Evolutionary conservation across 1,140 invertebrate genomes (phyloP).

Genomic region (Acromyrmex heyeri): DNA sequence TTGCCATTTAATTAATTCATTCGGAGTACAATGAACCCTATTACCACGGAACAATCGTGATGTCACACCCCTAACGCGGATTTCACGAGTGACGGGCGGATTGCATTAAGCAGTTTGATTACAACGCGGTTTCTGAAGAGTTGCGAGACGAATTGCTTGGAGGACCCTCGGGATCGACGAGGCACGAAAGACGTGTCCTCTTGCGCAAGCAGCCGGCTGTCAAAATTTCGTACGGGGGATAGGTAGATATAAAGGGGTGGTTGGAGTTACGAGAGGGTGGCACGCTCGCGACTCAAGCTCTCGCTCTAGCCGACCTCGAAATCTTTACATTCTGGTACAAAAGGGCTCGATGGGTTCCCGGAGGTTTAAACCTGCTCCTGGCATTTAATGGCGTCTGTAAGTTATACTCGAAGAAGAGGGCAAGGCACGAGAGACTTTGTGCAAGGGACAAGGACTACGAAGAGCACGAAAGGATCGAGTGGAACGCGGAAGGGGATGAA

Average conservation of each 20-base stretch:
- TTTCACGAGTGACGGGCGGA: constrained; percentile 1
- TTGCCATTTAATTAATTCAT: constrained; percentile 65
- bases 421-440: constrained; percentile 55
- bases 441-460: constrained; percentile 54
- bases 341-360: constrained; percentile 60
- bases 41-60: constrained; percentile 67
- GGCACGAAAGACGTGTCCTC: background rate
- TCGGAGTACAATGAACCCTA: constrained; percentile 63
- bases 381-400: constrained; percentile 79
- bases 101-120: constrained; percentile 74
- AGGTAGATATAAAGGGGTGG: constrained; percentile 60
- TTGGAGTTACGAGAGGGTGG: constrained; percentile 59
- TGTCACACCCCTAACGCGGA: constrained; percentile 64
- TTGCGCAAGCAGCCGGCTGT: constrained; percentile 17
- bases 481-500: background rate
- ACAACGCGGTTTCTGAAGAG: constrained; percentile 56
- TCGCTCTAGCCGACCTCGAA: constrained; percentile 56
- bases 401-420: constrained; percentile 70
- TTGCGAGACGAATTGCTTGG: constrained; percentile 58
- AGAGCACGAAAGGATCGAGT: background rate
- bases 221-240: constrained; percentile 65
- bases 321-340: constrained; percentile 76
- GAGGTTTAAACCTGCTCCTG: constrained; percentile 75
- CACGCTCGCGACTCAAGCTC: constrained; percentile 36
- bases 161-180: constrained; percentile 47